Evolutionary conservation across 2,797 vertebrate genomes (phyloP).

Genomic region (Clarias fuscus): DNA sequence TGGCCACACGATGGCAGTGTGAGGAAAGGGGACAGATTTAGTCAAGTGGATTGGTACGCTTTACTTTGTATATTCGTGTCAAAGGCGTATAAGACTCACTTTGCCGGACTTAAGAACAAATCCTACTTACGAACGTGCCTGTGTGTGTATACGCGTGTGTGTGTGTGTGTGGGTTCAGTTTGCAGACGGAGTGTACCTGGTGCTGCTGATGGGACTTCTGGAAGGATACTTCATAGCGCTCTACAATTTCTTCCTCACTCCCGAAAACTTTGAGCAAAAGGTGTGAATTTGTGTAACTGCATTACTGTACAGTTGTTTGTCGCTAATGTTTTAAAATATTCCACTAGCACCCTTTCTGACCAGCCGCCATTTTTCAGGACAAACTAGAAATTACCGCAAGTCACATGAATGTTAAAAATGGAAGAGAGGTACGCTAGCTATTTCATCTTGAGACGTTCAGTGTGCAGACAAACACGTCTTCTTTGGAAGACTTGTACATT

Average conservation of each 20-base stretch:
- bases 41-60: too few species aligned
- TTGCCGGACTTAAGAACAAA: too few species aligned
- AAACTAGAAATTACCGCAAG: not conserved
- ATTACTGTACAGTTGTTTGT: not conserved
- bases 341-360: not conserved
- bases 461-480: too few species aligned
- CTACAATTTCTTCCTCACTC: conserved; percentile 95
- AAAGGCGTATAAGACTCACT: too few species aligned
- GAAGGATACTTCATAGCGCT: conserved; percentile 95
- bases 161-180: conserved; percentile 74
- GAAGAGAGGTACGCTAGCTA: too few species aligned
- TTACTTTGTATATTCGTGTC: too few species aligned
- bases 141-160: conserved; percentile 10
- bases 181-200: conserved; percentile 96
- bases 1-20: too few species aligned
- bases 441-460: too few species aligned
- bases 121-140: not conserved
- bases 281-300: conserved; percentile 65
- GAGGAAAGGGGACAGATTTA: too few species aligned
- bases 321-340: not conserved
- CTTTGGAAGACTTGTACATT: too few species aligned
- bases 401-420: too few species aligned
- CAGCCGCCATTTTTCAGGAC: not conserved
- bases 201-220: conserved; percentile 93
- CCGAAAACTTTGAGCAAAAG: conserved; percentile 97